Evolutionary conservation across 2,888 invertebrate species (phyloP), one percentile per base, ranked within the genome.

Genomic region (Idaea straminata): DNA sequence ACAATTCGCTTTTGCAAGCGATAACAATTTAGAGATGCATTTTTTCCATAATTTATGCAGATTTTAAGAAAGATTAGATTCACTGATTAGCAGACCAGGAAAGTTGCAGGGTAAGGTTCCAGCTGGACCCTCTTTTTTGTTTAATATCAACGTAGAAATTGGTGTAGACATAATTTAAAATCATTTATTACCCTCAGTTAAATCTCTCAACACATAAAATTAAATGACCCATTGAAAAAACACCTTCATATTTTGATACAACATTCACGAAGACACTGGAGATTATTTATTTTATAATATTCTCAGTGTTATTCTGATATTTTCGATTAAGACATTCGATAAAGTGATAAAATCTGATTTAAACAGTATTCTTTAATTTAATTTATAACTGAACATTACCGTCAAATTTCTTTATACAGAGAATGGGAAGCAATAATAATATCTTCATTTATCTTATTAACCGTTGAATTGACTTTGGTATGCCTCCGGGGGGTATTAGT

Each of bases 381-480:
- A 16, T 25, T 59, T 59, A 16, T 59, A 25, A 25, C 13, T 59
- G 10, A 59, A 16, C 59, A 59, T 59, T 59, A 59, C 34, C 34
- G 59, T 16, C 59, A 59, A 59, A 59, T 10, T 72, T 72, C 72
- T 73, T 75, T 69, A 73, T 74, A 70, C 70, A 66, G 62, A 62
- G 64, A 70, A 66, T 66, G 36, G 59, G 62, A 68, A 71, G 66
- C 65, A 64, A 66, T 66, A 62, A 62, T 73, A 77, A 77, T 76
- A 71, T 74, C 77, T 77, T 76, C 72, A 74, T 78, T 76, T 70
- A 71, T 70, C 72, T 66, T 69, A 71, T 70, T 74, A 74, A 68
- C 62, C n/a, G 15, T 10, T 25, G 59, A 15, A 59, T 15, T 59
- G 36, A 3, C n/a, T 25, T 25, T 25, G 25, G 25, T 25, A 25